These are phyloP conservation scores for Drosophila sechellia DNA, from an alignment of 1,140 invertebrate genomes.

Conservation along the genomic window DNA sequence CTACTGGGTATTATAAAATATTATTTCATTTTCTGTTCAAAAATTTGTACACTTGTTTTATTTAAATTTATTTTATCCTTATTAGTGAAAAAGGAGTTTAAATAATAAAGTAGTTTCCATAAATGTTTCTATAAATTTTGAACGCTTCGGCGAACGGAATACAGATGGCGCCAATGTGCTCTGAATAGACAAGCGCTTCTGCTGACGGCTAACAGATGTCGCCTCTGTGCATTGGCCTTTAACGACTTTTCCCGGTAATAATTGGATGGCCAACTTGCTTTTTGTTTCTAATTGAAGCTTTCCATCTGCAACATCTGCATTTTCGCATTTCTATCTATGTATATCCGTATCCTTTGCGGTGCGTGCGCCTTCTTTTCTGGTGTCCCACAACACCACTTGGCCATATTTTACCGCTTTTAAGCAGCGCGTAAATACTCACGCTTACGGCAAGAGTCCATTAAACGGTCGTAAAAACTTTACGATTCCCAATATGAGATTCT, in stretches of 20 bases:
- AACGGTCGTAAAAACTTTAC: slow-evolving; percentile 84
- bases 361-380: slow-evolving; percentile 18
- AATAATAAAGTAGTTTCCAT: too few relatives aligned
- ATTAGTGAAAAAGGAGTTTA: too few relatives aligned
- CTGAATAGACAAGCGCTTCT: too few relatives aligned
- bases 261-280: slow-evolving; percentile 1
- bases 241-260: not conserved
- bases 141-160: slow-evolving; percentile 9
- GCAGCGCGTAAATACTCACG: slow-evolving; percentile 83
- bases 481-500: slow-evolving; percentile 83
- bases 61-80: too few relatives aligned
- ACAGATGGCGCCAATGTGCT: slow-evolving; percentile 51
- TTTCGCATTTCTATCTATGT: slow-evolving; percentile 21
- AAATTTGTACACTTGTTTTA: too few relatives aligned
- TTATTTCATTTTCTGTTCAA: too few relatives aligned
- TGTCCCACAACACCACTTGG: slow-evolving; percentile 71
- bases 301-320: slow-evolving; percentile 35
- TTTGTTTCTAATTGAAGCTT: slow-evolving; percentile 47
- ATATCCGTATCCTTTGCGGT: slow-evolving; percentile 20
- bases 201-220: slow-evolving; percentile 48
- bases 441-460: slow-evolving; percentile 84
- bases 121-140: too few relatives aligned
- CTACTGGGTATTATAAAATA: too few relatives aligned
- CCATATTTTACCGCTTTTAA: slow-evolving; percentile 83
- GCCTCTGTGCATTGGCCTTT: slow-evolving; percentile 12